A percentile compares a stretch with the other conserved stretches of the same genome.
Conservation (phyloP, 2,113 vertebrate species). For the Pedetes capensis region DNA sequence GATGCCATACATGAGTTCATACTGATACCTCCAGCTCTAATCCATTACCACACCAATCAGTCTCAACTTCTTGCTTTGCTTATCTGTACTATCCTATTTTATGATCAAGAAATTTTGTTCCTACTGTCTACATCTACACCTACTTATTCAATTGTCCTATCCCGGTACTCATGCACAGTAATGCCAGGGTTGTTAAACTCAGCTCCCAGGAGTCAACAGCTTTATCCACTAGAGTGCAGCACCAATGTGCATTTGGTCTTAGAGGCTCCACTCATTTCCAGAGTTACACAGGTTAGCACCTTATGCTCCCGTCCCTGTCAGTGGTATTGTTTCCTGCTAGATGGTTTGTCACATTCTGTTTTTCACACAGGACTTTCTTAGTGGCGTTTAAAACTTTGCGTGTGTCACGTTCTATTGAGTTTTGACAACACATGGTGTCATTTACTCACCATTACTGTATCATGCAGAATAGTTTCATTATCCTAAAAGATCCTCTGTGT, state of each 20-base stretch:
- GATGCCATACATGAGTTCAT: not conserved
- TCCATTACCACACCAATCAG: no score
- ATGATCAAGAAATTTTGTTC: not conserved
- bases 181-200: not conserved
- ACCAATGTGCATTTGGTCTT: not conserved
- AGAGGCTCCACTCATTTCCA: not conserved
- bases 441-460: not conserved
- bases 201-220: not conserved
- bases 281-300: not conserved
- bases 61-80: not conserved
- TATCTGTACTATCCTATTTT: not conserved
- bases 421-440: not conserved
- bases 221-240: no score
- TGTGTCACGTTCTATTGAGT: no score
- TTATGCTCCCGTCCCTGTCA: no score
- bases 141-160: not conserved
- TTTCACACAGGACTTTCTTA: no score
- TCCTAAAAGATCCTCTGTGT: not conserved
- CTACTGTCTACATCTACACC: no score
- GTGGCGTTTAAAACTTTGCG: no score
- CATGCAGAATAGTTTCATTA: not conserved
- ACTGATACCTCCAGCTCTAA: no score
- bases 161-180: accelerated
- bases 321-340: not conserved
- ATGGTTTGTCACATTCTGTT: no score